Evolutionary conservation across 2,888 invertebrate species (phyloP).

Genomic region (Nemotelus pantherinus): DNA sequence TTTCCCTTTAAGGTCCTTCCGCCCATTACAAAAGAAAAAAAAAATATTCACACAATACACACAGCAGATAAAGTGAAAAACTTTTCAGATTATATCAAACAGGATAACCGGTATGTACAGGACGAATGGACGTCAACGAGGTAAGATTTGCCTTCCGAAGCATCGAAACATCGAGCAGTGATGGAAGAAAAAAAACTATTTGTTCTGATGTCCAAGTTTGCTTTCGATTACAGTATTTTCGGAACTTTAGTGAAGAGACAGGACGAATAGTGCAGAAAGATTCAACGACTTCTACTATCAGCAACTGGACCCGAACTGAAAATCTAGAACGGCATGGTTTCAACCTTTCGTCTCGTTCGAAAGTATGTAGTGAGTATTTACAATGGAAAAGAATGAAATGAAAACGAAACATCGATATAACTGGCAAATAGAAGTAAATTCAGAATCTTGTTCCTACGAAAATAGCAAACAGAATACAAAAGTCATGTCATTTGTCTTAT

Average conservation of each 20-base stretch:
- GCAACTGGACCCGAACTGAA: too few species aligned
- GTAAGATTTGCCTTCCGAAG: too few species aligned
- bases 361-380: background rate
- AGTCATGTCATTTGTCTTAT: constrained; percentile 26
- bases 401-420: background rate
- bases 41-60: background rate
- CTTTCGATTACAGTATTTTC: constrained; percentile 6
- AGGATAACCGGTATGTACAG: background rate
- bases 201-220: constrained; percentile 22
- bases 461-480: constrained; percentile 8
- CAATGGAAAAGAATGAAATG: constrained; percentile 5
- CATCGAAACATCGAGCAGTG: too few species aligned
- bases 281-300: too few species aligned
- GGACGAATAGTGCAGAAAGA: too few species aligned
- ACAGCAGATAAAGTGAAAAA: background rate
- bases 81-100: constrained; percentile 13
- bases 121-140: too few species aligned
- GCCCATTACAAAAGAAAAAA: background rate
- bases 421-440: constrained; percentile 1
- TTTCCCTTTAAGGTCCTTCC: background rate
- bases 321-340: too few species aligned
- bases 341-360: too few species aligned
- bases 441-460: background rate
- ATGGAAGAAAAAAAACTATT: constrained; percentile 12
- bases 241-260: too few species aligned